Evolutionary conservation across 2,113 vertebrate species (phyloP).

Genomic region (Pseudorectes ferrugineus): DNA sequence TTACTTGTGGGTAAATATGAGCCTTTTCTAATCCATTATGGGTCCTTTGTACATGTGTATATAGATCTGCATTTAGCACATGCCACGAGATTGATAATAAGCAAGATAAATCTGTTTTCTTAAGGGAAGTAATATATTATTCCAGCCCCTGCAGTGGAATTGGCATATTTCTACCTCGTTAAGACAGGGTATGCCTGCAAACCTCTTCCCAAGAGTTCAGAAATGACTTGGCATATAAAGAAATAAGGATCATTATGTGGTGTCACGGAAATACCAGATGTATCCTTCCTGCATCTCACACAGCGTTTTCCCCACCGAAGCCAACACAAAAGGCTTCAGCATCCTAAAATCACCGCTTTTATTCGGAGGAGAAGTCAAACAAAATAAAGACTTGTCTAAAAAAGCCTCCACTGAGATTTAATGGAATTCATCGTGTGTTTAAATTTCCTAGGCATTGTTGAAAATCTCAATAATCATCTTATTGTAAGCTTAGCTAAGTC

Average conservation of each 20-base stretch:
- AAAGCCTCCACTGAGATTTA: background rate
- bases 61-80: background rate
- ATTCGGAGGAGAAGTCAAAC: background rate
- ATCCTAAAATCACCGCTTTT: background rate
- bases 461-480: constrained; percentile 27
- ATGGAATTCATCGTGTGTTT: background rate
- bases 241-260: background rate
- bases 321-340: background rate
- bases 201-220: constrained; percentile 9
- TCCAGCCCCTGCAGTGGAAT: constrained; percentile 44
- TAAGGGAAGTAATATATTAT: constrained; percentile 24
- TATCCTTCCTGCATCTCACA: background rate
- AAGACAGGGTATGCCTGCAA: background rate
- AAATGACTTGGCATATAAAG: background rate
- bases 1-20: constrained; percentile 34
- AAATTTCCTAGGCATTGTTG: constrained; percentile 1
- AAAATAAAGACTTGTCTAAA: background rate
- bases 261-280: background rate
- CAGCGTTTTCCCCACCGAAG: background rate
- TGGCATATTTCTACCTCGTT: background rate
- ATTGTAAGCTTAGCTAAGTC: background rate
- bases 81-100: constrained; percentile 43
- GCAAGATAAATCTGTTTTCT: constrained; percentile 56
- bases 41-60: background rate
- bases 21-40: constrained; percentile 39